phyloP scores from a whole-genome alignment of 2,797 vertebrate genomes.

The Oreortyx pictus region DNA sequence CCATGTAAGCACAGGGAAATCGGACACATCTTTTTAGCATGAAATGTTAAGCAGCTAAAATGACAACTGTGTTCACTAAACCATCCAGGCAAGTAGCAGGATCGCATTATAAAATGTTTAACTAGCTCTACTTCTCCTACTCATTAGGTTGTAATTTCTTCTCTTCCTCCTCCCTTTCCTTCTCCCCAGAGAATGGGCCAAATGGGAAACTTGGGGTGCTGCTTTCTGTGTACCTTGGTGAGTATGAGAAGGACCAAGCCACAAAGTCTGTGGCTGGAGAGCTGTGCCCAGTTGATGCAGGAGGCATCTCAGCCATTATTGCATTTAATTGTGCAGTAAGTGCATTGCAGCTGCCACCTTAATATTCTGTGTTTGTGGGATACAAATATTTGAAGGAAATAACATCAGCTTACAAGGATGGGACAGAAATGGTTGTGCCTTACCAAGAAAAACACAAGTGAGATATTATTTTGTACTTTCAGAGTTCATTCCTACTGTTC shows the following conservation, averaged over 20 bases:
- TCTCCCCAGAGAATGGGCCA: not conserved
- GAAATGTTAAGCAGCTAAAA: slow-evolving; percentile 47
- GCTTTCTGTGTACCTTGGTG: not conserved
- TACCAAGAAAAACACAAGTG: not conserved
- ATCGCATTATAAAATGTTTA: slow-evolving; percentile 3
- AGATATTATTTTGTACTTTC: not conserved
- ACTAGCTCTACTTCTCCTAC: not conserved
- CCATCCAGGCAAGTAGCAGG: not conserved
- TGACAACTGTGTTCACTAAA: slow-evolving; percentile 37
- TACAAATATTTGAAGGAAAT: not conserved
- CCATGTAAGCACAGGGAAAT: slow-evolving; percentile 30
- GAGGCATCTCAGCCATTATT: not conserved
- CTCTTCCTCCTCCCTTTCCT: too few relatives aligned
- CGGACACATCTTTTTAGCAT: slow-evolving; percentile 41
- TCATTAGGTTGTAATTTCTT: not conserved
- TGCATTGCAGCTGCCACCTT: not conserved
- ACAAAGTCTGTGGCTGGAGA: not conserved
- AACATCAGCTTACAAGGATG: not conserved
- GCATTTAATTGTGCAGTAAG: not conserved
- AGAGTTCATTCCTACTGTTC: not conserved
- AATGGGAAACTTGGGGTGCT: not conserved
- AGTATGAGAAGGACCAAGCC: not conserved
- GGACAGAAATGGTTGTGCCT: not conserved
- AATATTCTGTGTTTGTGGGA: not conserved
- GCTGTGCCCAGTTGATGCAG: not conserved